phyloP scores from a whole-genome alignment of 1,140 invertebrate species.

The Calephelis virginiensis region DNA sequence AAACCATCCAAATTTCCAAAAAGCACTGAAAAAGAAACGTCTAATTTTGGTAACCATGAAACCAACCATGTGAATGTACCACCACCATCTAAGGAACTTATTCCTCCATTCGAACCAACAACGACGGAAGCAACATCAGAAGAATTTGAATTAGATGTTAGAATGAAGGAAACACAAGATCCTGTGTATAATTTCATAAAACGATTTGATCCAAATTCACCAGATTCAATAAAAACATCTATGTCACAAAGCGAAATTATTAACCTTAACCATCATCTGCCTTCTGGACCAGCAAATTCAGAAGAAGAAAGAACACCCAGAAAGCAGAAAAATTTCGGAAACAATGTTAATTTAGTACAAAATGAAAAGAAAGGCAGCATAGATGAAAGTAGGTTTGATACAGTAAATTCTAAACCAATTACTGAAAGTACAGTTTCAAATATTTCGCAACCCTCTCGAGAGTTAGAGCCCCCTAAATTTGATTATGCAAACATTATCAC shows the following conservation, averaged over 20 bases:
- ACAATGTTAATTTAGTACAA: constrained; percentile 51
- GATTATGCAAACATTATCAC: constrained; percentile 55
- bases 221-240: constrained; percentile 55
- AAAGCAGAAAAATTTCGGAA: constrained; percentile 55
- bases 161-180: constrained; percentile 39
- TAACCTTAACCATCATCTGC: constrained; percentile 58
- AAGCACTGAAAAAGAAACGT: background rate
- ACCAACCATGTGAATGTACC: constrained; percentile 21
- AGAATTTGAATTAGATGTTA: constrained; percentile 40
- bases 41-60: background rate
- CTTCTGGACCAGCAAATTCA: constrained; percentile 54
- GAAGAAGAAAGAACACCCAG: constrained; percentile 60
- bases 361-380: constrained; percentile 45
- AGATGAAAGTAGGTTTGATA: constrained; percentile 47
- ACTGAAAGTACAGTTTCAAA: constrained; percentile 29
- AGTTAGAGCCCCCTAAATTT: constrained; percentile 60
- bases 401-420: constrained; percentile 51
- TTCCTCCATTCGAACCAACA: constrained; percentile 41
- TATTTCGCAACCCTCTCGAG: constrained; percentile 42
- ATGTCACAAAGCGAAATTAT: constrained; percentile 66
- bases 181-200: constrained; percentile 69
- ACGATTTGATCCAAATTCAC: constrained; percentile 68
- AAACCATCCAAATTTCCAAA: constrained; percentile 5
- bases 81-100: constrained; percentile 41
- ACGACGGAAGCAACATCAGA: constrained; percentile 39